A percentile compares a stretch with the other conserved stretches of the same genome.
Conservation (phyloP, 1,140 invertebrate genomes). For the Euwallacea fornicatus region DNA sequence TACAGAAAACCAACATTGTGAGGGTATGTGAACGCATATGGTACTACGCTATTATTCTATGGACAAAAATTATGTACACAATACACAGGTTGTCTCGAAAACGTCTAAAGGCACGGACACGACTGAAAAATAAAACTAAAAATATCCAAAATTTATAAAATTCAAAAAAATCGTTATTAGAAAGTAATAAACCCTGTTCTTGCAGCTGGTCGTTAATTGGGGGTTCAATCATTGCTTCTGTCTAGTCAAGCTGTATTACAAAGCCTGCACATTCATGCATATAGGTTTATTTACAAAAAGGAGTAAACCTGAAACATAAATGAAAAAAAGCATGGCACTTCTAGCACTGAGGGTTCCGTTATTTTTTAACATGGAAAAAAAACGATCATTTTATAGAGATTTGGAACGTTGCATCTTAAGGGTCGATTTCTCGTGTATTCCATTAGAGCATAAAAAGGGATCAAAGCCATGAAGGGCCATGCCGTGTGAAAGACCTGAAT, state of each 20-base stretch:
- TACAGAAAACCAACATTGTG: constrained; percentile 4
- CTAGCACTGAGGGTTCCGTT: constrained; percentile 44
- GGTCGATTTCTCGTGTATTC: constrained; percentile 1
- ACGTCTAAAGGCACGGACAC: constrained; percentile 5
- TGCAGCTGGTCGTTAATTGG: constrained; percentile 7
- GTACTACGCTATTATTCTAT: constrained; percentile 26
- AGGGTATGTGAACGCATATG: constrained; percentile 9
- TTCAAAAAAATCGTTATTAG: constrained; percentile 17
- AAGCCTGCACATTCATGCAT: too few species aligned
- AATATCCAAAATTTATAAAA: constrained; percentile 10
- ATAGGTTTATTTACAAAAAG: background rate
- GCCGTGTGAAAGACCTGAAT: constrained; percentile 43
- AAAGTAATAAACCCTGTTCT: too few species aligned
- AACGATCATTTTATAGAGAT: constrained; percentile 38
- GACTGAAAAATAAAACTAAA: constrained; percentile 15
- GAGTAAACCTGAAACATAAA: constrained; percentile 28
- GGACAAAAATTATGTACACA: constrained; percentile 49
- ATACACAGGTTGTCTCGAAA: constrained; percentile 39
- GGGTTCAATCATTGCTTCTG: background rate
- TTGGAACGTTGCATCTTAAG: constrained; percentile 37
- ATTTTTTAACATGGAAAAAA: constrained; percentile 21
- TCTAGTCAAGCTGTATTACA: too few species aligned
- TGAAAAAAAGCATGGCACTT: constrained; percentile 51
- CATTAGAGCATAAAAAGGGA: background rate
- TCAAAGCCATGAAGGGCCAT: constrained; percentile 53